These are phyloP conservation scores for Alcedo quadribrachys DNA, from an alignment of 2,797 vertebrate genomes.

Conservation along the genomic window DNA sequence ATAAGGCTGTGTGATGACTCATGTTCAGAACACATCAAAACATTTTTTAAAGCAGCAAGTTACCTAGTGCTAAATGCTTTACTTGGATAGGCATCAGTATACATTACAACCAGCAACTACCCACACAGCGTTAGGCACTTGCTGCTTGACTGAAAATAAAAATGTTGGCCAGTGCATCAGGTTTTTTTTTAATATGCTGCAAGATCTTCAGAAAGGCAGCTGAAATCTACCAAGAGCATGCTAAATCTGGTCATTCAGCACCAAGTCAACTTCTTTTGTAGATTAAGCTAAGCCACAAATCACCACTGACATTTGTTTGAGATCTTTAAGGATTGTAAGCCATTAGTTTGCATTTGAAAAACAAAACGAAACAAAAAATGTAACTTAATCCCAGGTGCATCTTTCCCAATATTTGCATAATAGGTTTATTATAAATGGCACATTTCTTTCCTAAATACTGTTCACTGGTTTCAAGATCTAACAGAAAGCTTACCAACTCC, in stretches of 20 bases:
- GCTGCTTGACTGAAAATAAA: not conserved
- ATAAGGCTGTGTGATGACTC: not conserved
- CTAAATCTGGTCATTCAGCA: not conserved
- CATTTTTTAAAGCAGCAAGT: not conserved
- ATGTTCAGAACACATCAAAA: not conserved
- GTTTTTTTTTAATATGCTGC: not conserved
- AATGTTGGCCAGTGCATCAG: not conserved
- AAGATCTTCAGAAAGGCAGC: not conserved
- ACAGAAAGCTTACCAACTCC: slow-evolving; percentile 85
- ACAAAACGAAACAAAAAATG: not conserved
- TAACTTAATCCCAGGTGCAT: not conserved
- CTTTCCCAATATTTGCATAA: not conserved
- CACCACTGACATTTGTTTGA: not conserved
- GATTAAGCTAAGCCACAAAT: not conserved
- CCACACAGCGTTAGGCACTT: not conserved
- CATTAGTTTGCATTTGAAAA: not conserved
- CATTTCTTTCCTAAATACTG: not conserved
- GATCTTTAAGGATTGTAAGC: not conserved
- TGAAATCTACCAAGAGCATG: not conserved
- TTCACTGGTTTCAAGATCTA: not conserved
- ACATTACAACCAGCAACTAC: not conserved
- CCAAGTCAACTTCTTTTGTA: not conserved
- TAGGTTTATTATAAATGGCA: not conserved
- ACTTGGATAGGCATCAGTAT: not conserved
- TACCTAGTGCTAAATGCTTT: not conserved